phyloP scores from a whole-genome alignment of 1,140 invertebrate genomes.

The Drosophila obscura region DNA sequence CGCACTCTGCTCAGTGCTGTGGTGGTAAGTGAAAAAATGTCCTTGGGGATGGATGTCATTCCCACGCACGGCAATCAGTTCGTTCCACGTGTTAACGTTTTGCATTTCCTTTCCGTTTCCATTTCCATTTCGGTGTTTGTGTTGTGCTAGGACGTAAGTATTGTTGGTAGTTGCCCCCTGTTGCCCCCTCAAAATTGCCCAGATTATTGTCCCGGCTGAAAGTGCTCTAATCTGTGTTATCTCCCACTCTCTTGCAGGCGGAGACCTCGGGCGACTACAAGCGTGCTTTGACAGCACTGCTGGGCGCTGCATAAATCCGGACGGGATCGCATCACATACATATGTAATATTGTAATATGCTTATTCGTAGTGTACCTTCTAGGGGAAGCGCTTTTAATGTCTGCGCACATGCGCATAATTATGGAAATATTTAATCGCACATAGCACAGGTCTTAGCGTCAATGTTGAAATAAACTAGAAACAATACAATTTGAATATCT shows the following conservation, averaged over 20 bases:
- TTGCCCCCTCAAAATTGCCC: not conserved
- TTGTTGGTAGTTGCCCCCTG: constrained; percentile 10
- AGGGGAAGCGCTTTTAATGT: constrained; percentile 57
- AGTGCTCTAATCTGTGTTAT: not conserved
- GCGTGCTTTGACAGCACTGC: constrained; percentile 87
- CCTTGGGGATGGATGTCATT: not conserved
- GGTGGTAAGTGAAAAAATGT: constrained; percentile 85
- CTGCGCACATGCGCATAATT: constrained; percentile 52
- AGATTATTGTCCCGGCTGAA: not conserved
- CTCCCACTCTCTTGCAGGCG: constrained; percentile 84
- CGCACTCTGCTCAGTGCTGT: constrained; percentile 88
- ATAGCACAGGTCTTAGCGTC: constrained; percentile 23
- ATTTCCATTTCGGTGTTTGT: constrained; percentile 33
- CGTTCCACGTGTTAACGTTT: constrained; percentile 28
- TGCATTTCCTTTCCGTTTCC: constrained; percentile 33
- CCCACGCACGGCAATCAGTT: not conserved
- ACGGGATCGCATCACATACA: not conserved
- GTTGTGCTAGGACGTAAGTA: constrained; percentile 55
- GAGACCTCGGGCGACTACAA: constrained; percentile 92
- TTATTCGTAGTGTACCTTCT: constrained; percentile 58
- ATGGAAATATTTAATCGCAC: constrained; percentile 56
- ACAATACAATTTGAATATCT: not conserved
- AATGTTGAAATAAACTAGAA: constrained; percentile 2
- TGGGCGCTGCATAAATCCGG: constrained; percentile 82
- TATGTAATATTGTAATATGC: not conserved